A percentile compares a stretch with the other conserved stretches of the same genome.
phyloP scores from a whole-genome alignment of 2,888 invertebrate species.

The Amiota mariae region DNA sequence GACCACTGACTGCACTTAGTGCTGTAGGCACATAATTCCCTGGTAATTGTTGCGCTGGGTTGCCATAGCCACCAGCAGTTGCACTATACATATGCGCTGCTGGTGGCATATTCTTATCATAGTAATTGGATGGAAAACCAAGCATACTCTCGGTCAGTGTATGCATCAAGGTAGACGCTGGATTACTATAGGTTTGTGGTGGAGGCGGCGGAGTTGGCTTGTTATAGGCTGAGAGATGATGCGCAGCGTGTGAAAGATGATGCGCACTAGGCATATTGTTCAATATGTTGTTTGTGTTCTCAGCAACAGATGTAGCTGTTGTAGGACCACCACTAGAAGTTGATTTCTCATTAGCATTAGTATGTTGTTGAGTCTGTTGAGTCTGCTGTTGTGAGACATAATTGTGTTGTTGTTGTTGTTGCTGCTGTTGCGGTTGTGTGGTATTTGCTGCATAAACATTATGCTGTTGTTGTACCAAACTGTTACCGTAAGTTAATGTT shows the following conservation, averaged over 20 bases:
- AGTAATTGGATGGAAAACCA: slow-evolving; percentile 72
- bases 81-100: slow-evolving; percentile 77
- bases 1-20: slow-evolving; percentile 34
- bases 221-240: slow-evolving; percentile 69
- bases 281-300: slow-evolving; percentile 52
- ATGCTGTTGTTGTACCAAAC: slow-evolving; percentile 37
- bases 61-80: slow-evolving; percentile 53
- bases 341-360: slow-evolving; percentile 42
- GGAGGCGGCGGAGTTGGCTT: slow-evolving; percentile 66
- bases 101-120: slow-evolving; percentile 78
- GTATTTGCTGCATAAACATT: slow-evolving; percentile 26
- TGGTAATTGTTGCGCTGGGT: slow-evolving; percentile 62
- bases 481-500: slow-evolving; percentile 45
- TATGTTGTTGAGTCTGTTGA: slow-evolving; percentile 46
- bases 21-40: slow-evolving; percentile 54
- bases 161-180: slow-evolving; percentile 64
- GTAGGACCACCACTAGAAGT: slow-evolving; percentile 30
- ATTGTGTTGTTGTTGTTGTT: slow-evolving; percentile 45
- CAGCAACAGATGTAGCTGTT: slow-evolving; percentile 26
- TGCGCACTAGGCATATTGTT: slow-evolving; percentile 55
- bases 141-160: slow-evolving; percentile 68
- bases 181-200: slow-evolving; percentile 68
- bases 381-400: slow-evolving; percentile 42
- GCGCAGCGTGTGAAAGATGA: slow-evolving; percentile 65
- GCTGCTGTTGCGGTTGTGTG: slow-evolving; percentile 49